These are phyloP conservation scores for Mesochorus sp. DNA, from an alignment of 2,888 invertebrate species.

Conservation along the genomic window DNA sequence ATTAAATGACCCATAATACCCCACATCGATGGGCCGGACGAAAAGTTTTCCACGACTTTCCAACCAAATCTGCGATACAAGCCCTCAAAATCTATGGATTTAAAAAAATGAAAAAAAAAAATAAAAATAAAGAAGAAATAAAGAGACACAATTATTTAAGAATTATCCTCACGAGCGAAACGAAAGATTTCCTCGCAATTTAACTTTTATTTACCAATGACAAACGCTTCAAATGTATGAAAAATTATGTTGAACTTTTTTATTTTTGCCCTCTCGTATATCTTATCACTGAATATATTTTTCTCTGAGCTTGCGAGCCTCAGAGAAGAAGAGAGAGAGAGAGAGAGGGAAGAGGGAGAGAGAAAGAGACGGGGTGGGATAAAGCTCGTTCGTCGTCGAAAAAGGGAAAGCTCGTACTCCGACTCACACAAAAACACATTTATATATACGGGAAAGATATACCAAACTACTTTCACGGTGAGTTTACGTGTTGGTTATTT, in stretches of 20 bases:
- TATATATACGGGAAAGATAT: slow-evolving; percentile 24
- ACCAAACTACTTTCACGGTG: slow-evolving; percentile 37
- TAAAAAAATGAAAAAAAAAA: too few relatives aligned
- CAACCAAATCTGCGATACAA: not conserved
- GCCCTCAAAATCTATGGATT: too few relatives aligned
- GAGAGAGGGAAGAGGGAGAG: too few relatives aligned
- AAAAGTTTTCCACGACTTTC: not conserved
- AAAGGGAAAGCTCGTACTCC: slow-evolving; percentile 36
- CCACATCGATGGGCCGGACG: not conserved
- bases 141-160: too few relatives aligned
- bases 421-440: not conserved
- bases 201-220: too few relatives aligned
- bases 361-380: not conserved
- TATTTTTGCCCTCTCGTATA: not conserved
- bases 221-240: not conserved
- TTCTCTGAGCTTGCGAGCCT: not conserved
- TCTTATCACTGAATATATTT: slow-evolving; percentile 1
- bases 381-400: slow-evolving; percentile 9
- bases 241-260: too few relatives aligned
- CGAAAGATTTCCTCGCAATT: too few relatives aligned
- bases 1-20: slow-evolving; percentile 14
- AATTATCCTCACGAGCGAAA: too few relatives aligned
- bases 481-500: slow-evolving; percentile 49
- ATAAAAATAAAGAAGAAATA: too few relatives aligned
- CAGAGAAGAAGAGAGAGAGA: too few relatives aligned